Conservation (phyloP, 1,140 invertebrate species). For the Anastrepha obliqua region DNA sequence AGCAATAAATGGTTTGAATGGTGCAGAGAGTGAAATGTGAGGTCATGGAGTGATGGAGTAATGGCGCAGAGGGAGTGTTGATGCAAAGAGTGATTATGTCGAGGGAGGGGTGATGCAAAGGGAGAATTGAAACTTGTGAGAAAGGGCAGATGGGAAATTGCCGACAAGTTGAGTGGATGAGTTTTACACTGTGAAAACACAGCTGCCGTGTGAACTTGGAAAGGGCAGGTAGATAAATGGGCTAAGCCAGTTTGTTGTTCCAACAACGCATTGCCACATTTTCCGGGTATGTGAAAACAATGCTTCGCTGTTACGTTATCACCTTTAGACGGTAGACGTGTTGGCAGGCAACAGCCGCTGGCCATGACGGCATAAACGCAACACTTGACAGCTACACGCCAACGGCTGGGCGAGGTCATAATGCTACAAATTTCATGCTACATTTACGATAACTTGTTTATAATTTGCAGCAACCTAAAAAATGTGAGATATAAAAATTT, state of each 20-base stretch:
- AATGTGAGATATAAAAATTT: neutral
- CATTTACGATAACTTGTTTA: slow-evolving; percentile 34
- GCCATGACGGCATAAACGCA: neutral
- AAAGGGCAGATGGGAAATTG: neutral
- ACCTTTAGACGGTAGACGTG: neutral
- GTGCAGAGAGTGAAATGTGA: neutral
- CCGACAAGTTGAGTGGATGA: neutral
- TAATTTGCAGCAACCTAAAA: neutral
- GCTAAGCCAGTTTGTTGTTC: too few species aligned
- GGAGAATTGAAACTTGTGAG: too few species aligned
- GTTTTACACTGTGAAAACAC: neutral
- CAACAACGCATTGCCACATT: neutral
- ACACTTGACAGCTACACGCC: neutral
- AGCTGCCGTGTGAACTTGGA: neutral
- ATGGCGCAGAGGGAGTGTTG: neutral
- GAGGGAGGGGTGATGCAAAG: neutral
- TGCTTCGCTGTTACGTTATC: neutral
- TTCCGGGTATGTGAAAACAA: neutral
- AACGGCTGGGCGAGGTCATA: neutral
- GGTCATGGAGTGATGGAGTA: neutral
- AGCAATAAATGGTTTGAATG: slow-evolving; percentile 3
- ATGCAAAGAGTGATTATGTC: neutral
- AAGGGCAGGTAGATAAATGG: neutral
- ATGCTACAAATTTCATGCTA: slow-evolving; percentile 15
- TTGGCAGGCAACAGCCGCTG: neutral